Conservation (phyloP, 2,113 vertebrate species). For the Trinectes maculatus region DNA sequence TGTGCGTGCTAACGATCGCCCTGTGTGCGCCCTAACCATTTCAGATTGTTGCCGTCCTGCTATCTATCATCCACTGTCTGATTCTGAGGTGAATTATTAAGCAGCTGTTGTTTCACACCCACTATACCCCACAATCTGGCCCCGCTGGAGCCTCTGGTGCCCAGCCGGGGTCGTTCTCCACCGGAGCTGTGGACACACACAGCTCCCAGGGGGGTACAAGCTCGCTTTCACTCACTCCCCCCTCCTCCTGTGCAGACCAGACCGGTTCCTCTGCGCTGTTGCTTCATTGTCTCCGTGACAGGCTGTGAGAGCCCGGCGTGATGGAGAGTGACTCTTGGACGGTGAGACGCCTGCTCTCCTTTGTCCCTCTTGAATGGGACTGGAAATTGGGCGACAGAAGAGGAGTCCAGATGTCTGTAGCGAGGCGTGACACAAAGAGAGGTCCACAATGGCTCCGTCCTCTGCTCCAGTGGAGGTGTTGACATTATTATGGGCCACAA, state of each 20-base stretch:
- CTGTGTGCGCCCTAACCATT: not conserved
- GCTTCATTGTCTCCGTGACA: conserved; percentile 79
- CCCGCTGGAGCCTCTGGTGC: conserved; percentile 32
- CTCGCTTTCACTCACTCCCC: conserved; percentile 49
- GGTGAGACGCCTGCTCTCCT: conserved; percentile 59
- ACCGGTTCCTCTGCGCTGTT: conserved; percentile 25
- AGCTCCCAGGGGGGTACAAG: conserved; percentile 43
- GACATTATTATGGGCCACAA: conserved; percentile 64
- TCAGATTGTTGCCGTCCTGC: conserved; percentile 15
- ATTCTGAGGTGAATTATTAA: conserved; percentile 57
- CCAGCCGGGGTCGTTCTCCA: conserved; percentile 21
- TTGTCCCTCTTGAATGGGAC: conserved; percentile 69
- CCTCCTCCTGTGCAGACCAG: conserved; percentile 34
- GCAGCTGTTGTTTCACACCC: conserved; percentile 68
- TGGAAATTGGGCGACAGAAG: conserved; percentile 67
- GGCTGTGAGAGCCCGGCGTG: conserved; percentile 64
- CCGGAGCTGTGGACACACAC: conserved; percentile 48
- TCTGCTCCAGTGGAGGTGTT: conserved; percentile 53
- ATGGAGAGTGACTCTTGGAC: conserved; percentile 75
- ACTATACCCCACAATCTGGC: conserved; percentile 64
- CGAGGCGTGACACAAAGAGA: conserved; percentile 61
- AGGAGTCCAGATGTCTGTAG: conserved; percentile 75
- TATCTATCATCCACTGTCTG: conserved; percentile 23
- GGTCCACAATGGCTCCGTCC: conserved; percentile 47
- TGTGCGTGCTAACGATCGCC: conserved; percentile 2